These are phyloP conservation scores for Bombylius discolor DNA, from an alignment of 2,888 invertebrate genomes.

Conservation along the genomic window DNA sequence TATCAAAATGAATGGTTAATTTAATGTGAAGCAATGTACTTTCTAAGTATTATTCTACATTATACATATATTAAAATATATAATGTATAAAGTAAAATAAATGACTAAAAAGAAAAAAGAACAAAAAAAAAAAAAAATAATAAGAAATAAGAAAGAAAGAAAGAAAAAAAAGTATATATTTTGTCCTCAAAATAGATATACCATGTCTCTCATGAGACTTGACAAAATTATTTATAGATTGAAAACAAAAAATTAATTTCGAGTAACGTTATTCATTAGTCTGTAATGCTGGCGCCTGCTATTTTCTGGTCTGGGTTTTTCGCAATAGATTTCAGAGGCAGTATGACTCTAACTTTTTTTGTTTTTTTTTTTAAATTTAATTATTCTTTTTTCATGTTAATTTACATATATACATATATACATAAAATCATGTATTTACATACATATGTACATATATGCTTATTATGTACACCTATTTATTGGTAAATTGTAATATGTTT, in stretches of 20 bases:
- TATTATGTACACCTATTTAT: too few relatives aligned
- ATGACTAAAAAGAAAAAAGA: neutral
- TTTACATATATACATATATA: neutral
- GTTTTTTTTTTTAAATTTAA: neutral
- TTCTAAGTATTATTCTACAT: too few relatives aligned
- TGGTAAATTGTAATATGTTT: too few relatives aligned
- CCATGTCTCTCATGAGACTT: neutral
- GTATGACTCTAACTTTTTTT: neutral
- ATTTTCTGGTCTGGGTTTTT: slow-evolving; percentile 11
- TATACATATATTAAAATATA: neutral
- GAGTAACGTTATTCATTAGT: slow-evolving; percentile 10
- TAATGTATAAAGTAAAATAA: neutral
- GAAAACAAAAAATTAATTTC: slow-evolving; percentile 10
- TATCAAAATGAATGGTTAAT: too few relatives aligned
- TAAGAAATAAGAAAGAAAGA: too few relatives aligned
- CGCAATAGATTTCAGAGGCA: neutral
- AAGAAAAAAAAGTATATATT: neutral
- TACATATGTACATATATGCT: too few relatives aligned
- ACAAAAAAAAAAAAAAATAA: too few relatives aligned
- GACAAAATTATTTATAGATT: slow-evolving; percentile 12
- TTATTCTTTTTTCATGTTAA: too few relatives aligned
- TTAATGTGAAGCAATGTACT: too few relatives aligned
- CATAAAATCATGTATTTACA: too few relatives aligned
- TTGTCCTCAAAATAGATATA: neutral
- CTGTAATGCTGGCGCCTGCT: slow-evolving; percentile 13